Conservation (phyloP, 2,113 vertebrate genomes). For the Thamnaconus septentrionalis region DNA sequence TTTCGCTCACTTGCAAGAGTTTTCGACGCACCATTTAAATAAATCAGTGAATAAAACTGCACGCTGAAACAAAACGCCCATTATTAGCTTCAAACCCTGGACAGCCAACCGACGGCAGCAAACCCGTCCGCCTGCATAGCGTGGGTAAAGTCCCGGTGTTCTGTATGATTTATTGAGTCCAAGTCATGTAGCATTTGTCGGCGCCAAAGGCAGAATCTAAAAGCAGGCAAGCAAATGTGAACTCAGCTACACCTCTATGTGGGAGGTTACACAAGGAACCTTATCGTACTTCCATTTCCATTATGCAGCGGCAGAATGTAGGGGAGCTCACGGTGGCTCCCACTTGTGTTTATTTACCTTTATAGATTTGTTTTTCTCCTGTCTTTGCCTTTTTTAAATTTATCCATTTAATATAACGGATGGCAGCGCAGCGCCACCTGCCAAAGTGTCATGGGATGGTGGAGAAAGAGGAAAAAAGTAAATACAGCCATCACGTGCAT, state of each 20-base stretch:
- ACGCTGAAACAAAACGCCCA: conserved; percentile 1
- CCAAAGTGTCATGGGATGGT: conserved; percentile 48
- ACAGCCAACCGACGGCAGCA: not conserved
- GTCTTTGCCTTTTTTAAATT: not conserved
- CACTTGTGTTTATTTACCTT: conserved; percentile 62
- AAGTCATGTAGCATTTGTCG: conserved; percentile 12
- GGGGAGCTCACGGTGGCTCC: conserved; percentile 51
- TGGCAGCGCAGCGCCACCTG: conserved; percentile 55
- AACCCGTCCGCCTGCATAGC: not conserved
- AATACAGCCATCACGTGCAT: conserved; percentile 18
- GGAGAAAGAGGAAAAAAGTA: conserved; percentile 42
- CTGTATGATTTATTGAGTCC: conserved; percentile 11
- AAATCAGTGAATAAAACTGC: not conserved
- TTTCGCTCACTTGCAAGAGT: not conserved
- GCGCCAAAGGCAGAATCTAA: conserved; percentile 33
- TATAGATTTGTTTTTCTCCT: conserved; percentile 44
- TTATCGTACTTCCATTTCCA: conserved; percentile 61
- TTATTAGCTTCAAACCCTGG: not conserved
- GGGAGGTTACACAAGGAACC: conserved; percentile 51
- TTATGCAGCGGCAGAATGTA: conserved; percentile 51
- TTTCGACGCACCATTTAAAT: not conserved
- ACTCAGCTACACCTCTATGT: conserved; percentile 42
- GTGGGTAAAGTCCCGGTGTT: not conserved
- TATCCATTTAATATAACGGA: conserved; percentile 38
- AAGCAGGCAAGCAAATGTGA: conserved; percentile 31